These are phyloP conservation scores for Biston betularia DNA, from an alignment of 2,888 invertebrate species.

Conservation along the genomic window DNA sequence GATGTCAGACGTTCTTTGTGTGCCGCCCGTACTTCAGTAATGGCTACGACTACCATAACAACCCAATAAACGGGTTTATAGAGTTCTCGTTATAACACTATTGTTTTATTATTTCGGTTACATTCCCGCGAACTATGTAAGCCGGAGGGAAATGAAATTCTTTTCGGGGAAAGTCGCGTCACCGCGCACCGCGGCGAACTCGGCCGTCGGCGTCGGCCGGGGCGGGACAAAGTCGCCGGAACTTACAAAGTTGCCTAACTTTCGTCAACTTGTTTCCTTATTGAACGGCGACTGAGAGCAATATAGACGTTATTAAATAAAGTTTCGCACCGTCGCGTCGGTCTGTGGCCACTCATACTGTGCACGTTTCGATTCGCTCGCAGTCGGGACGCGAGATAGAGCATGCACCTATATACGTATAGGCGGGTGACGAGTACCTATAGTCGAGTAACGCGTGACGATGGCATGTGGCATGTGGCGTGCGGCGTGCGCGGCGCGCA, in stretches of 20 bases:
- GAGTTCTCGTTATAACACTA: conserved; percentile 1
- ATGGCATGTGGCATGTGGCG: not conserved
- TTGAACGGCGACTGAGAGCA: conserved; percentile 13
- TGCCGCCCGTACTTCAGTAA: conserved; percentile 14
- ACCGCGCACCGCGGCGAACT: not conserved
- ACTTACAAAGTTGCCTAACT: conserved; percentile 1
- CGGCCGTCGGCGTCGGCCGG: not conserved
- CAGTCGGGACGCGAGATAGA: no score
- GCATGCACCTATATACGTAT: no score
- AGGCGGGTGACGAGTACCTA: no score
- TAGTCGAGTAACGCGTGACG: no score
- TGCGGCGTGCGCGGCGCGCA: conserved; percentile 67
- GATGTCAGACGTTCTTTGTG: conserved; percentile 20
- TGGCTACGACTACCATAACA: conserved; percentile 13
- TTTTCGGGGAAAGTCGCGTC: not conserved
- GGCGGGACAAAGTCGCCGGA: not conserved
- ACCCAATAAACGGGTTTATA: conserved; percentile 7
- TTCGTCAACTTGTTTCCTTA: conserved; percentile 27
- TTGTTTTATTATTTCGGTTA: conserved; percentile 4
- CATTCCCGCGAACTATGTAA: not conserved
- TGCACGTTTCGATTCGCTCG: no score
- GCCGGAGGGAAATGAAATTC: not conserved
- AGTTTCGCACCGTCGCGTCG: not conserved
- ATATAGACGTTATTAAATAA: conserved; percentile 13
- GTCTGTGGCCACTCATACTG: no score